Evolutionary conservation across 2,113 vertebrate genomes (phyloP).

Genomic region (Toxotes jaculatrix): DNA sequence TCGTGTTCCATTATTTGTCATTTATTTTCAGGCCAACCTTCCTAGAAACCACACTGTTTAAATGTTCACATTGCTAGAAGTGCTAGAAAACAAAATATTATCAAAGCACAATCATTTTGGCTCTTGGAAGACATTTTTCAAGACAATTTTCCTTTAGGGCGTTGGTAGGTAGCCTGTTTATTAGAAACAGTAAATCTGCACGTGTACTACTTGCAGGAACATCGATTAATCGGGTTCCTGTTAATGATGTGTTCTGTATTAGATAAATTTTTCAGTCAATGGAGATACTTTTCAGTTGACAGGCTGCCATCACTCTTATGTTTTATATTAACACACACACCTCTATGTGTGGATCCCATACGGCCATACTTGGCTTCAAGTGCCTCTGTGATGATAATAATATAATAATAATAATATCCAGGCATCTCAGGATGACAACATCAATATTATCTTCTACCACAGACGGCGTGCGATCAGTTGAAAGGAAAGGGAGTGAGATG

Average conservation of each 20-base stretch:
- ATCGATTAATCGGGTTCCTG: neutral
- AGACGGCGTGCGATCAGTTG: neutral
- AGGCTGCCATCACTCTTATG: neutral
- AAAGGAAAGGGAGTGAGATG: neutral
- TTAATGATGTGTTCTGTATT: neutral
- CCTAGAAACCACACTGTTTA: too few species aligned
- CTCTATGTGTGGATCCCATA: neutral
- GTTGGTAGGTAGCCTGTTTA: neutral
- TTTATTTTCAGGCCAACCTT: neutral
- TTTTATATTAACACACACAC: neutral
- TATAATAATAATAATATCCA: neutral
- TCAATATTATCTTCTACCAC: neutral
- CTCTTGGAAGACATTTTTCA: too few species aligned
- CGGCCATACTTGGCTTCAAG: neutral
- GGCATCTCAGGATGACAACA: constrained; percentile 11
- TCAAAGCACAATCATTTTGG: neutral
- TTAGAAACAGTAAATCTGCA: neutral
- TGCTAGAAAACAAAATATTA: neutral
- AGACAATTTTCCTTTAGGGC: neutral
- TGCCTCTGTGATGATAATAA: neutral
- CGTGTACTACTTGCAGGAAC: neutral
- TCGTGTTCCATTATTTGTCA: neutral
- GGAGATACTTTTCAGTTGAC: neutral
- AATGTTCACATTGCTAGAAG: too few species aligned
- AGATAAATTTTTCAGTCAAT: neutral